Conservation (phyloP, 2,797 vertebrate species). For the Acanthurus lineatus region DNA sequence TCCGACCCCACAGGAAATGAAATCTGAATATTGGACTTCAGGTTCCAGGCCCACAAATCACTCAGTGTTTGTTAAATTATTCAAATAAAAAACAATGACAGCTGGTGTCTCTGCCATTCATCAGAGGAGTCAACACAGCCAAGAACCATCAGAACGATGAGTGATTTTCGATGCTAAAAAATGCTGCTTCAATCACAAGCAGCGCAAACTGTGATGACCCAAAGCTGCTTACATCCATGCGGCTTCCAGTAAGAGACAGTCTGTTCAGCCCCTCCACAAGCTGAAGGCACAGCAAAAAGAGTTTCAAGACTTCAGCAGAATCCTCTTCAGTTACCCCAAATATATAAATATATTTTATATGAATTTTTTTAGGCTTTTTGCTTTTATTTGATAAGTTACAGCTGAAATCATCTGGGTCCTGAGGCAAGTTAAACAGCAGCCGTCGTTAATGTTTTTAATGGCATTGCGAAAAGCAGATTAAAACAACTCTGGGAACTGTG, state of each 20-base stretch:
- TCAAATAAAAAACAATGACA: constrained; percentile 56
- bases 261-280: neutral
- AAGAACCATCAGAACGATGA: constrained; percentile 11
- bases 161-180: constrained; percentile 43
- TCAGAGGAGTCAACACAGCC: constrained; percentile 32
- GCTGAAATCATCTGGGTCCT: no score
- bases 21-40: constrained; percentile 24
- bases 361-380: no score
- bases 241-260: constrained; percentile 1
- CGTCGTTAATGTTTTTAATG: neutral
- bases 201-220: constrained; percentile 19
- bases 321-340: neutral
- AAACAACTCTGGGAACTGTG: neutral
- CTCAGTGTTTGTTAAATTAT: constrained; percentile 45
- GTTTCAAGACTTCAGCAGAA: neutral
- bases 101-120: constrained; percentile 57
- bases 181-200: constrained; percentile 24
- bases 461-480: neutral
- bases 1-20: constrained; percentile 14
- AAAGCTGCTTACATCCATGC: neutral
- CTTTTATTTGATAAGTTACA: no score
- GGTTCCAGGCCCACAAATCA: constrained; percentile 30
- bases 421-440: no score
- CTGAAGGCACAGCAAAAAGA: neutral
- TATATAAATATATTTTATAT: no score